A percentile compares a stretch with the other conserved stretches of the same genome.
These are phyloP conservation scores for Papilio aristodemus DNA, from an alignment of 1,140 invertebrate species.

Conservation along the genomic window DNA sequence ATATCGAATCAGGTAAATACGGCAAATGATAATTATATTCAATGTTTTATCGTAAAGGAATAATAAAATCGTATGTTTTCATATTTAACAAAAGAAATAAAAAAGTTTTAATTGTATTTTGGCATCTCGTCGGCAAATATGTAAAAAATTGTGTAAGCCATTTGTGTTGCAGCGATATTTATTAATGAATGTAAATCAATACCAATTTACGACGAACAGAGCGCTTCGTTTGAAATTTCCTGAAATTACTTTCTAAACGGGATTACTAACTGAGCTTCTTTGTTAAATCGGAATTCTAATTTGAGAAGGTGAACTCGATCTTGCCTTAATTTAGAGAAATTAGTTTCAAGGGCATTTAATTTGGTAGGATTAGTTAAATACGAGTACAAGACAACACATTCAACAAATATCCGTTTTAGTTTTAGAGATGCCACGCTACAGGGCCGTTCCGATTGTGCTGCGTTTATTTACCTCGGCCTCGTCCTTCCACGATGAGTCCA, in stretches of 20 bases:
- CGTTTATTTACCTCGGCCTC: too few relatives aligned
- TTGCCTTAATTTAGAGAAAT: constrained; percentile 14
- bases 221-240: constrained; percentile 34
- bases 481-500: too few relatives aligned
- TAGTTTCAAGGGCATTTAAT: background rate
- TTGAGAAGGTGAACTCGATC: constrained; percentile 3
- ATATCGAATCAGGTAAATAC: too few relatives aligned
- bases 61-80: too few relatives aligned
- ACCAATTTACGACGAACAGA: constrained; percentile 38
- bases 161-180: constrained; percentile 25
- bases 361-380: background rate
- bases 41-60: too few relatives aligned
- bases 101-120: too few relatives aligned
- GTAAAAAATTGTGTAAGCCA: constrained; percentile 24
- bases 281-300: constrained; percentile 29
- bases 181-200: constrained; percentile 34
- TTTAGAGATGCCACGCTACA: too few relatives aligned
- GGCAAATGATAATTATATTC: too few relatives aligned
- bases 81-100: too few relatives aligned
- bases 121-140: too few relatives aligned
- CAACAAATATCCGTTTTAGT: background rate
- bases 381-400: background rate
- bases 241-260: constrained; percentile 35
- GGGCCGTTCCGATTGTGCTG: too few relatives aligned
- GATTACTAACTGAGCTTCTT: constrained; percentile 16